phyloP scores from a whole-genome alignment of 2,113 vertebrate species.

The Lophochroa leadbeateri region DNA sequence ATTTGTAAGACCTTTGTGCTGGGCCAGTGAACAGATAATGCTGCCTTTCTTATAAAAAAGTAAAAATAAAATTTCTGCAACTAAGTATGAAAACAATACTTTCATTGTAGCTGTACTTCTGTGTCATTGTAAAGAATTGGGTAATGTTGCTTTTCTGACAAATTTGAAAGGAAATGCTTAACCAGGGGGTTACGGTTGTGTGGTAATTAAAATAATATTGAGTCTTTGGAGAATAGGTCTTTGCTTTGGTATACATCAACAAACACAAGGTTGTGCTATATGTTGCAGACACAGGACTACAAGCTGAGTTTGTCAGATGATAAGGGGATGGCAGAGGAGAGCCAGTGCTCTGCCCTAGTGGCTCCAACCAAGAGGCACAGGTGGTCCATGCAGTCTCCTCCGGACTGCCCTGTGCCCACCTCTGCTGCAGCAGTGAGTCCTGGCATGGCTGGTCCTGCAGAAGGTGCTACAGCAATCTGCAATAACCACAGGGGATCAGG shows the following conservation, averaged over 20 bases:
- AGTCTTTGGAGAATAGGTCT: not conserved
- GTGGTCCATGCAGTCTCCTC: not conserved
- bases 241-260: rapidly evolving
- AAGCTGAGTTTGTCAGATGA: not conserved
- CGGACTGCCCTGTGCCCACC: rapidly evolving
- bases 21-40: constrained; percentile 46
- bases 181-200: not conserved
- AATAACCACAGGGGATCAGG: not conserved
- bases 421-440: not conserved
- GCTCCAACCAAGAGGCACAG: not conserved
- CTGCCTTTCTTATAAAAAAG: not conserved
- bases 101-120: not conserved
- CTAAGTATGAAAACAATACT: not conserved
- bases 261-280: not conserved
- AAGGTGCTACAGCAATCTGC: not conserved
- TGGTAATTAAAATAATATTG: not conserved
- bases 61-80: constrained; percentile 35
- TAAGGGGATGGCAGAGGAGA: not conserved
- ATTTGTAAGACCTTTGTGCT: constrained; percentile 66
- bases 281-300: not conserved
- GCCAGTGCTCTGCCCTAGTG: not conserved
- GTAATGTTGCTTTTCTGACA: not conserved
- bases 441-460: not conserved
- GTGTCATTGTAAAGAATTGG: constrained; percentile 4
- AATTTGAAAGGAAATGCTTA: not conserved